Conservation (phyloP, 2,113 vertebrate genomes). For the Aepyceros melampus region DNA sequence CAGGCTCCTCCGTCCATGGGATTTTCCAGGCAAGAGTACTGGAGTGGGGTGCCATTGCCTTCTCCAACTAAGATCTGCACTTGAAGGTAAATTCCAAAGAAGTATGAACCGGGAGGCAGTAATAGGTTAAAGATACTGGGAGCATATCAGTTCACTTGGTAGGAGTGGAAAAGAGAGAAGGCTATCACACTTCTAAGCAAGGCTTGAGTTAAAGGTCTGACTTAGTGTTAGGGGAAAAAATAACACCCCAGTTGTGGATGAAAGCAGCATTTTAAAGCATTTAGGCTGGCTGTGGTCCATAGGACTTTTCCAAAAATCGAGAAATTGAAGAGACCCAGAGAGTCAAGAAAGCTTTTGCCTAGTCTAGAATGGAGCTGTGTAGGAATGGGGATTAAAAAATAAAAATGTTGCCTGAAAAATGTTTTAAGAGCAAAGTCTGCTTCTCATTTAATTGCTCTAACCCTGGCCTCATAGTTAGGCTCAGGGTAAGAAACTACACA, state of each 20-base stretch:
- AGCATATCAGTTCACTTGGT: not conserved
- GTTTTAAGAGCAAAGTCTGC: not conserved
- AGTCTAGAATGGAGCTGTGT: not conserved
- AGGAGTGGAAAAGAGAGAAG: not conserved
- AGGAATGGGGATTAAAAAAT: not conserved
- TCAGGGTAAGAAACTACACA: not conserved
- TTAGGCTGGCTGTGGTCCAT: not conserved
- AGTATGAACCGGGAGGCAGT: not conserved
- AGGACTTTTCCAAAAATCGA: not conserved
- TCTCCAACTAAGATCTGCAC: not conserved
- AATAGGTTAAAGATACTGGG: not conserved
- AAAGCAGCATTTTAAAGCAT: not conserved
- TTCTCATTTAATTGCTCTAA: conserved; percentile 38
- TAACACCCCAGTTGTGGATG: not conserved
- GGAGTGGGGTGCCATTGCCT: too few relatives aligned
- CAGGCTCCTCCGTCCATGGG: too few relatives aligned
- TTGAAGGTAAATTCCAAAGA: not conserved
- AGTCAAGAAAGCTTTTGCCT: not conserved
- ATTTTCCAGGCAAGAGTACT: too few relatives aligned
- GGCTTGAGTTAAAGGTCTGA: not conserved
- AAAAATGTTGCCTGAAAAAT: not conserved
- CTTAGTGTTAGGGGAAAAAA: not conserved
- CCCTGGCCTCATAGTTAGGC: not conserved
- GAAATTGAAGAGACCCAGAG: not conserved
- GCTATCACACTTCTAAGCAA: not conserved